Base-by-base conservation (phyloP, 1,140 invertebrate species). In the Drosophila biarmipes region DNA sequence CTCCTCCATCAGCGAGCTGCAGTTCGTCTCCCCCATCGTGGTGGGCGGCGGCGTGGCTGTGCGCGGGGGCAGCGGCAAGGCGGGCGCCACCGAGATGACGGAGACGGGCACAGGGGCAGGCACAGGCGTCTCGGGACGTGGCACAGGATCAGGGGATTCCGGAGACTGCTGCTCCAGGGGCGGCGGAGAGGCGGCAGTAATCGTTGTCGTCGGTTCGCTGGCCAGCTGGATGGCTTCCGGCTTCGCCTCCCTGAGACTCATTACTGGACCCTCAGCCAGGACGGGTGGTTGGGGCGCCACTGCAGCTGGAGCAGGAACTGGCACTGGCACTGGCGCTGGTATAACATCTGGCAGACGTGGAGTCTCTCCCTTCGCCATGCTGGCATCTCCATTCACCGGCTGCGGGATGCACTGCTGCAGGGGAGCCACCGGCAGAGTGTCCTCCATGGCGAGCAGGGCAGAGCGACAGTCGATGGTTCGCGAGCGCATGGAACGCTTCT, bases 401-500 rank as follows among this genome's bases (percentile, higher is more conserved):
- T 29, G n/a, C 0, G 62, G 34, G 8, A 46, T 12, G 17, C 35
- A 17, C 4, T 29, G 46, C 12, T 2, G 29, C 12, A 14, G 1
- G 0, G 48, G 24, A 0, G 46, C 46, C n/a, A 15, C 46, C 27
- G 31, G 21, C 2, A 31, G 1, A 4, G 35, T 34, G 40, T 73
- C 69, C 0, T 73, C 69, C 4, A 49, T 2, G 3, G 58, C 15
- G 6, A 80, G 31, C 52, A 87, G 27, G 0, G 72, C 74, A 0
- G 78, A 73, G 1, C 86, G 80, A 24, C 86, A 89, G 54, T 90
- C 84, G 48, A 91, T 78, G 11, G 87, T 89, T 24, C 79, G 87
- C 15, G 90, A 90, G 35, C 86, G 84, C 69, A 80, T 89, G 31
- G 68, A 85, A 21, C 89, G 82, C 59, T 85, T 81, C 63, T 87